A percentile compares a stretch with the other conserved stretches of the same genome.
These are phyloP conservation scores for Amblyjoppa fuscipennis DNA, from an alignment of 2,888 invertebrate genomes.

Conservation along the genomic window DNA sequence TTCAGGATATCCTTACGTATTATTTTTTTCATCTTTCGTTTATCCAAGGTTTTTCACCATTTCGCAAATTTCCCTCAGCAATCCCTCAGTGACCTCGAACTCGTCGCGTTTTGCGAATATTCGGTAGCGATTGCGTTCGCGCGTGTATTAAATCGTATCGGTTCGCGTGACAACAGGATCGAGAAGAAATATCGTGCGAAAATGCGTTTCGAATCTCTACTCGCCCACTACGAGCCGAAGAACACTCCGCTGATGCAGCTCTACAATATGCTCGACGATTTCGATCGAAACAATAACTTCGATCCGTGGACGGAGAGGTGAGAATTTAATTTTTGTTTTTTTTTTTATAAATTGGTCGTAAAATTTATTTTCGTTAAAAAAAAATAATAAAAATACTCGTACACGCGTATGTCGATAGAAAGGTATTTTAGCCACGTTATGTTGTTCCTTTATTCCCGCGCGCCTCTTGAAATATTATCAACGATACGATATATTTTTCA, in stretches of 20 bases:
- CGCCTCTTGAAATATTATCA: not conserved
- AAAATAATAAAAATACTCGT: not conserved
- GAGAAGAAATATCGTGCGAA: constrained; percentile 48
- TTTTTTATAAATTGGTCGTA: not conserved
- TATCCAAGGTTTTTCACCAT: not conserved
- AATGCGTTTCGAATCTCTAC: constrained; percentile 63
- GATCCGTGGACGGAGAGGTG: constrained; percentile 56
- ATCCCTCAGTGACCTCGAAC: not conserved
- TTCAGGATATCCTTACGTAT: constrained; percentile 17
- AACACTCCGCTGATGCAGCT: constrained; percentile 56
- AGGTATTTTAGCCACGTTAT: not conserved
- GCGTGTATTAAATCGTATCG: constrained; percentile 37
- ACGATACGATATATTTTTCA: constrained; percentile 13
- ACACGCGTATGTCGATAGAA: not conserved
- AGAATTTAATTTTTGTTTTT: constrained; percentile 8
- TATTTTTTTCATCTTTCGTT: not conserved
- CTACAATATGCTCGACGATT: constrained; percentile 56
- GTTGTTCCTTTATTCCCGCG: not conserved
- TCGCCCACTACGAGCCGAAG: constrained; percentile 52
- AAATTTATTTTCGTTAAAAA: not conserved
- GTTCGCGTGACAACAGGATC: constrained; percentile 54
- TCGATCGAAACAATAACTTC: constrained; percentile 57
- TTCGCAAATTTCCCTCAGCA: not conserved
- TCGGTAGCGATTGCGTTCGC: constrained; percentile 52
- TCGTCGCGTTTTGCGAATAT: not conserved